Evolutionary conservation across 2,113 vertebrate species (phyloP).

Genomic region (Emydura subglobosa): DNA sequence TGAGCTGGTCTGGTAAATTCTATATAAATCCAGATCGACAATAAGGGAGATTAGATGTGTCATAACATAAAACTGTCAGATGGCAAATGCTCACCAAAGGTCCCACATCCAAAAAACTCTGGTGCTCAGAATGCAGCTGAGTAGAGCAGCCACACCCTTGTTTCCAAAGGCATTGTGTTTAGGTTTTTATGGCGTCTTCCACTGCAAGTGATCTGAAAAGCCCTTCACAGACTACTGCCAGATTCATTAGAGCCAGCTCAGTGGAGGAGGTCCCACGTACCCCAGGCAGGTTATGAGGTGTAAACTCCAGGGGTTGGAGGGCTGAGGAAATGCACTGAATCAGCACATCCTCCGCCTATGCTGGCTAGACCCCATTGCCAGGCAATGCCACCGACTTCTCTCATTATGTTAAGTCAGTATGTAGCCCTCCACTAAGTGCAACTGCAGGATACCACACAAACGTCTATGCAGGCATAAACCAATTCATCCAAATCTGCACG

Average conservation of each 20-base stretch:
- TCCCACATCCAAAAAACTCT: background rate
- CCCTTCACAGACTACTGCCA: background rate
- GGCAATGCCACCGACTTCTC: background rate
- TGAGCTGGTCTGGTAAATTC: background rate
- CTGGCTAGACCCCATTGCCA: background rate
- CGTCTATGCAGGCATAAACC: background rate
- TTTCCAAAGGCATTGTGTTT: background rate
- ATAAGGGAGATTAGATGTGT: background rate
- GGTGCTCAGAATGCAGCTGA: background rate
- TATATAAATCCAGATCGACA: background rate
- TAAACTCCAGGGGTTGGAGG: background rate
- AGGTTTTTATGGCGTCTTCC: background rate
- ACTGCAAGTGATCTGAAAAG: background rate
- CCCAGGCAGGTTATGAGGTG: background rate
- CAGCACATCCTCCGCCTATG: background rate
- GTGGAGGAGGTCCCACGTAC: background rate
- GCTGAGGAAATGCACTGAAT: background rate
- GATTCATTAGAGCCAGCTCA: rapidly evolving
- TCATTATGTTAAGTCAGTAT: background rate
- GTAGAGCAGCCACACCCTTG: background rate
- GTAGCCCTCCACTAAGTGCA: background rate
- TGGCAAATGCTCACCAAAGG: background rate
- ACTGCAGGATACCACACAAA: background rate
- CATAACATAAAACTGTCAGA: background rate
- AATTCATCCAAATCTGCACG: background rate